Base-by-base conservation (phyloP, 2,113 vertebrate species). In the Ivindomyrus marchei region DNA sequence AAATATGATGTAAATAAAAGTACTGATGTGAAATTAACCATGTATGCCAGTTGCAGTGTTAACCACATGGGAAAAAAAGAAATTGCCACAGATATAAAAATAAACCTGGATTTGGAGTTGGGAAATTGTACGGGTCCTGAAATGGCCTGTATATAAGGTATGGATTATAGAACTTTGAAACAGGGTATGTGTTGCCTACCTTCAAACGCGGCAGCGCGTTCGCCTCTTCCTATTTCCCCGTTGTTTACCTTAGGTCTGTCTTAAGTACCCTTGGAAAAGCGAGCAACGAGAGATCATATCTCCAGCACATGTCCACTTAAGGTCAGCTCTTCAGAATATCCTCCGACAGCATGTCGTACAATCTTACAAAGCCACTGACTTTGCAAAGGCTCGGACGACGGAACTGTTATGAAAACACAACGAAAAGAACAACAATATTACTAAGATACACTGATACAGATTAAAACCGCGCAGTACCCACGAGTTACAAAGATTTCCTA, bases 221-320 rank as follows among this genome's bases (percentile, higher is more conserved):
- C 36, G 36, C 74, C 6, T 80, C 74, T 39, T 7, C 36, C 17
- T 39, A 8, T 39, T 80, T 42, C 13, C 74, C 15, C 15, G 74
- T 42, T 80, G 31, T 80, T 80, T 36, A 80, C 74, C 4, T 80
- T 80, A 36, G 15, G 31, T 19, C 74, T 19, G 74, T 80, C 74
- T 80, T 80, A 80, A 80, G 74, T 42, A 19, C 36, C 36, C 74
- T 42, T 80, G 74, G 74, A 42, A 80, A 80, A 80, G 36, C 36
- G 36, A 80, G 74, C 74, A 80, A 80, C 74, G 17, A 42, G 36
- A 39, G 74, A 80, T 80, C 74, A 80, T 80, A 80, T 80, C 74
- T 80, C 74, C 74, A 80, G 74, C 74, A 80, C 74, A 80, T 42
- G 74, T 80, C 36, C 74, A 80, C 74, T 42, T 80, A 80, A 80